phyloP scores from a whole-genome alignment of 92 coral and sea anemone species.

The Epizoanthus scotinus region DNA sequence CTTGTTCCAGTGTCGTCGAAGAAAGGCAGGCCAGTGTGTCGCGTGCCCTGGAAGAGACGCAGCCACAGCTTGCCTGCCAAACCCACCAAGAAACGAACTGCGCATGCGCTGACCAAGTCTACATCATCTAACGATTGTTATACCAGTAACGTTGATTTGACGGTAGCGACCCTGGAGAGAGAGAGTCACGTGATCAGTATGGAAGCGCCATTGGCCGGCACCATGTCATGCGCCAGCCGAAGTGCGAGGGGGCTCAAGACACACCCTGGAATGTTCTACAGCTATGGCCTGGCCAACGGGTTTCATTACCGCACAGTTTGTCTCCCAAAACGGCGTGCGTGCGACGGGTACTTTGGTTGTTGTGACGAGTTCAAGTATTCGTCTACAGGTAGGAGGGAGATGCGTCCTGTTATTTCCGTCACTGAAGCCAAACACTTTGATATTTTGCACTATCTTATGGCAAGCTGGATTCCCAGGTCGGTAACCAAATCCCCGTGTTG shows the following conservation, averaged over 20 bases:
- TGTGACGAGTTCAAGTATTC: constrained; percentile 22
- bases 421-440: too few species aligned
- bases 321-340: constrained; percentile 37
- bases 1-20: constrained; percentile 17
- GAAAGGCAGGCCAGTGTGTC: constrained; percentile 31
- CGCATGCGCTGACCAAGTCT: constrained; percentile 25
- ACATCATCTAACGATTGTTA: constrained; percentile 8
- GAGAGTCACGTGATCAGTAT: constrained; percentile 12
- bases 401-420: too few species aligned
- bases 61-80: constrained; percentile 9
- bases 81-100: constrained; percentile 8
- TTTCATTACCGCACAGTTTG: constrained; percentile 33
- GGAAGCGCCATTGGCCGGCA: constrained; percentile 4
- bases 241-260: constrained; percentile 30
- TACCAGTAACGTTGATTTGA: background rate
- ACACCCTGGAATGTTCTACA: constrained; percentile 38
- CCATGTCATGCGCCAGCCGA: constrained; percentile 25
- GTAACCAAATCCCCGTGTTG: too few species aligned
- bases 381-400: background rate
- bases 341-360: constrained; percentile 39
- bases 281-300: constrained; percentile 28
- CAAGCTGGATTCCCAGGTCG: too few species aligned
- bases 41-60: constrained; percentile 39
- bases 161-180: background rate
- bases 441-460: too few species aligned